Conservation (phyloP, 92 coral and sea anemone species). For the Paragorgia papillata region DNA sequence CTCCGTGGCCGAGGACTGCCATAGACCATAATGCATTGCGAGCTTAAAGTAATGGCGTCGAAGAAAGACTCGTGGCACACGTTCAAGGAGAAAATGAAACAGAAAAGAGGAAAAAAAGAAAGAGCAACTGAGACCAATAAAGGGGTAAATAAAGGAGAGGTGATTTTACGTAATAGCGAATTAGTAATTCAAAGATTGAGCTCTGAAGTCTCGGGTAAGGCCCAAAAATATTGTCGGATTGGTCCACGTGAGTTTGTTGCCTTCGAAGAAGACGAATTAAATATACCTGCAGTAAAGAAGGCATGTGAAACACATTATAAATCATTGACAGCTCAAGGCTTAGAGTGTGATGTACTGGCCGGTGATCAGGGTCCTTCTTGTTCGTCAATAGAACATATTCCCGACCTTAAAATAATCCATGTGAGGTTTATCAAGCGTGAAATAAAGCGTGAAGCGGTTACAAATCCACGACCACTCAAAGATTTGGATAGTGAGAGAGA, state of each 20-base stretch:
- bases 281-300: not conserved
- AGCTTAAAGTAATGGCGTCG: not conserved
- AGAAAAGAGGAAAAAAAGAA: too few species aligned
- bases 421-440: not conserved
- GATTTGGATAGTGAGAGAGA: not conserved
- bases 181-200: slow-evolving; percentile 11
- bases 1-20: not conserved
- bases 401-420: slow-evolving; percentile 16
- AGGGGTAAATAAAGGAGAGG: not conserved
- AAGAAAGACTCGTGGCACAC: not conserved
- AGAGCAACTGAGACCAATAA: not conserved
- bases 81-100: too few species aligned
- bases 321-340: not conserved
- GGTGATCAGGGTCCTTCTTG: slow-evolving; percentile 17
- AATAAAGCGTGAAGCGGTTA: not conserved
- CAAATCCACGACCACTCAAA: not conserved
- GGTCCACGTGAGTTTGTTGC: slow-evolving; percentile 29
- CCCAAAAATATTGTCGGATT: slow-evolving; percentile 9
- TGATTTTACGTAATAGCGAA: not conserved
- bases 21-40: slow-evolving; percentile 4
- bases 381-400: not conserved
- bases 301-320: slow-evolving; percentile 20
- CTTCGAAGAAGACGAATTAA: not conserved
- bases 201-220: slow-evolving; percentile 16
- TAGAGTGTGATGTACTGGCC: slow-evolving; percentile 22